Evolutionary conservation across 2,888 invertebrate species (phyloP).

Genomic region (Polydrusus pterygomalis): DNA sequence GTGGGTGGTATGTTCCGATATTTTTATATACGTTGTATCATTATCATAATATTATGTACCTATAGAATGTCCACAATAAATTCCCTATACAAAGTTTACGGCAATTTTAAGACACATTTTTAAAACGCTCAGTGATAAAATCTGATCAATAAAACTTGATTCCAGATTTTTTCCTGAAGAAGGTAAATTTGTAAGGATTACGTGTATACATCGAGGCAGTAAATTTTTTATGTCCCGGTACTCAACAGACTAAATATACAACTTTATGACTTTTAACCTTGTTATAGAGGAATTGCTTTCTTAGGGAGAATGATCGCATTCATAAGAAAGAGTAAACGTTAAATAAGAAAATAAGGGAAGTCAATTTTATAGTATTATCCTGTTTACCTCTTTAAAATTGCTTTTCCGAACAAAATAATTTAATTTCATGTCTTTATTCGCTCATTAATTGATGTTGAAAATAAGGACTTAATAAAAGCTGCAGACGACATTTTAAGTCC

Average conservation of each 20-base stretch:
- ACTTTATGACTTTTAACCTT: constrained; percentile 62
- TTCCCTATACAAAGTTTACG: neutral
- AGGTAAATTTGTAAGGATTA: constrained; percentile 28
- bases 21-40: no score
- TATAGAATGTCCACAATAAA: neutral
- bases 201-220: constrained; percentile 36
- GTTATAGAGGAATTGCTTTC: constrained; percentile 42
- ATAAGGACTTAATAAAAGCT: neutral
- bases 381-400: constrained; percentile 24
- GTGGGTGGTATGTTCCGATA: no score
- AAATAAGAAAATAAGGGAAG: neutral
- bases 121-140: constrained; percentile 8
- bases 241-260: constrained; percentile 62
- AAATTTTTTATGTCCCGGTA: constrained; percentile 58
- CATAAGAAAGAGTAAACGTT: constrained; percentile 20
- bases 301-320: constrained; percentile 25
- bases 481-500: no score
- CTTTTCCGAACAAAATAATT: constrained; percentile 13
- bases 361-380: constrained; percentile 26
- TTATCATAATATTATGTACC: no score
- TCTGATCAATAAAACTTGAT: constrained; percentile 17
- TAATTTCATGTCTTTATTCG: neutral
- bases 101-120: neutral
- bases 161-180: constrained; percentile 26
- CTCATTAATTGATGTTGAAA: neutral